Percentiles rank a stretch among this genome's conserved stretches.
phyloP scores from a whole-genome alignment of 1,140 invertebrate species.

The Bombus impatiens region DNA sequence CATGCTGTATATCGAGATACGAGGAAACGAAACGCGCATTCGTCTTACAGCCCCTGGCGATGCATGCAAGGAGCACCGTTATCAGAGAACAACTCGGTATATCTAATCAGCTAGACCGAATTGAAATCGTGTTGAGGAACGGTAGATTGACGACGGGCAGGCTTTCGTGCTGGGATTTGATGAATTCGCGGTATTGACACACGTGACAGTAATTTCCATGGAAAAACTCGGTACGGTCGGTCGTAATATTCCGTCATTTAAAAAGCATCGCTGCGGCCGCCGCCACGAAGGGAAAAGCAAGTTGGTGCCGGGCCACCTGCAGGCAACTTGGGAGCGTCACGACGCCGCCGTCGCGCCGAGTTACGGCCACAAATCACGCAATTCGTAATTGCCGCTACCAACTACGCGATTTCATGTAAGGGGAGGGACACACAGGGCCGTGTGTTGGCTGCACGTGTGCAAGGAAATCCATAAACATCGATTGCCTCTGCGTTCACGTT shows the following conservation, averaged over 20 bases:
- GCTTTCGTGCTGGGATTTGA: constrained; percentile 40
- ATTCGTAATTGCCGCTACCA: constrained; percentile 79
- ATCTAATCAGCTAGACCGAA: neutral
- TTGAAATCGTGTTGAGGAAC: constrained; percentile 12
- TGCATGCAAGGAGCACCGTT: neutral
- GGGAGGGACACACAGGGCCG: constrained; percentile 5
- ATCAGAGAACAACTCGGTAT: neutral
- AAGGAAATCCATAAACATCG: constrained; percentile 79
- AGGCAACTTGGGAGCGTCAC: constrained; percentile 75
- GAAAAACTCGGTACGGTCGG: constrained; percentile 23
- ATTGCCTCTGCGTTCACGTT: constrained; percentile 67
- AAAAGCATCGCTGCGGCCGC: constrained; percentile 51
- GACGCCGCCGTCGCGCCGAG: constrained; percentile 76
- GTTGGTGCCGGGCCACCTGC: constrained; percentile 74
- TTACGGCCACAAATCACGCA: constrained; percentile 79
- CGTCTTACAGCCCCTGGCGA: neutral
- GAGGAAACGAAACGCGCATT: neutral
- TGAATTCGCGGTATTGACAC: constrained; percentile 57
- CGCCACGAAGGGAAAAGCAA: constrained; percentile 60
- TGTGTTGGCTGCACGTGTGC: constrained; percentile 60
- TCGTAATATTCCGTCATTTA: constrained; percentile 69
- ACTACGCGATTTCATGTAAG: constrained; percentile 73
- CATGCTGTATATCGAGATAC: neutral
- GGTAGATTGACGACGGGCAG: neutral
- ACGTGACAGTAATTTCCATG: constrained; percentile 57